phyloP scores from a whole-genome alignment of 1,140 invertebrate genomes.

The Ostrea denselamellosa region DNA sequence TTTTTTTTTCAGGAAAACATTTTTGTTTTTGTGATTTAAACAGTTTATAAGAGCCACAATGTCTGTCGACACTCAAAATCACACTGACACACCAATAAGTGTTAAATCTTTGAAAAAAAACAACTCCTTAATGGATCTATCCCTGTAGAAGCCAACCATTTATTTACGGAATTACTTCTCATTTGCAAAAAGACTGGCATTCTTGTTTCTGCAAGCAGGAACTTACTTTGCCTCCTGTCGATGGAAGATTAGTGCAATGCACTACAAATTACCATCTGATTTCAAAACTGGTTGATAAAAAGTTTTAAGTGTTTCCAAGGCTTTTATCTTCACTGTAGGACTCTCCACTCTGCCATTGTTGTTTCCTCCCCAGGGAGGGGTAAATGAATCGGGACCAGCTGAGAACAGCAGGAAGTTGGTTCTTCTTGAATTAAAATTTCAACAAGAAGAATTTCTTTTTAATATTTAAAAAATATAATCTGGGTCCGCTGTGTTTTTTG shows the following conservation, averaged over 20 bases:
- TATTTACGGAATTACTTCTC: constrained; percentile 7
- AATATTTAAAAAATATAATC: neutral
- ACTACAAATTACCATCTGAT: constrained; percentile 21
- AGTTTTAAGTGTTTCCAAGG: constrained; percentile 17
- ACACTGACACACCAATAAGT: neutral
- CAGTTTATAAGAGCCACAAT: neutral
- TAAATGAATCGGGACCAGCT: neutral
- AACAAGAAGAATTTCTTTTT: neutral
- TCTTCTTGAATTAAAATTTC: constrained; percentile 34
- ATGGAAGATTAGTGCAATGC: neutral
- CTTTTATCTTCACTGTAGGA: constrained; percentile 3
- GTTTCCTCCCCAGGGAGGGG: neutral
- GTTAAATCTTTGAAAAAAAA: neutral
- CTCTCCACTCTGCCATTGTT: neutral
- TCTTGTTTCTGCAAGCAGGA: neutral
- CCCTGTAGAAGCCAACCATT: neutral
- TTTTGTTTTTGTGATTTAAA: neutral
- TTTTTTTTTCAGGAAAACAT: neutral
- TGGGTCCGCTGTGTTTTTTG: neutral
- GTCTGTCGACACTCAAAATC: constrained; percentile 1
- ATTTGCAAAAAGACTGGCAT: neutral
- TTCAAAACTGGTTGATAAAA: constrained; percentile 28
- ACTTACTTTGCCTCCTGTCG: neutral
- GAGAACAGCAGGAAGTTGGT: neutral
- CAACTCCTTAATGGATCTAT: neutral